Percentiles rank a stretch among this genome's conserved stretches.
phyloP scores from a whole-genome alignment of 2,888 invertebrate genomes.

The Idaea biselata region DNA sequence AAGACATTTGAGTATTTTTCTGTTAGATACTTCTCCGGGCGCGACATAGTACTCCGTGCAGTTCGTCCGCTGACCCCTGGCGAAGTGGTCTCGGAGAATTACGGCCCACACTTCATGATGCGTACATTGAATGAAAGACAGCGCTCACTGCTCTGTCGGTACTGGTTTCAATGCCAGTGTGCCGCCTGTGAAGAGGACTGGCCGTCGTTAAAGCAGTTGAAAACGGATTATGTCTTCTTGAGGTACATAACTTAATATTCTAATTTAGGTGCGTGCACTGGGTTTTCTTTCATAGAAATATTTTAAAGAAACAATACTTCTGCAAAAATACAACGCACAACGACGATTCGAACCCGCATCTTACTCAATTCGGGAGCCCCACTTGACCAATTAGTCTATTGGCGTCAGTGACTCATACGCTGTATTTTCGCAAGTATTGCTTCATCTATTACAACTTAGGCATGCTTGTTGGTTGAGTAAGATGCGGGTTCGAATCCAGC shows the following conservation, averaged over 20 bases:
- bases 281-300: too few species aligned
- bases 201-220: conserved; percentile 83
- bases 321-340: too few species aligned
- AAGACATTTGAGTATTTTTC: background rate
- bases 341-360: too few species aligned
- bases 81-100: conserved; percentile 89
- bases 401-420: too few species aligned
- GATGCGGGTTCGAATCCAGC: too few species aligned
- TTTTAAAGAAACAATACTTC: too few species aligned
- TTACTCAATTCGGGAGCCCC: too few species aligned
- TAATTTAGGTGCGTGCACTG: too few species aligned
- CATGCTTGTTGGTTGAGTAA: too few species aligned
- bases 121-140: conserved; percentile 80
- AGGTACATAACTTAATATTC: conserved; percentile 35
- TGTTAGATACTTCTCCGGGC: conserved; percentile 86
- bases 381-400: too few species aligned
- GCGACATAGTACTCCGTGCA: conserved; percentile 85
- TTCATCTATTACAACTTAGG: too few species aligned
- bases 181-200: conserved; percentile 87
- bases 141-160: conserved; percentile 84
- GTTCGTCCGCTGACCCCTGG: conserved; percentile 83
- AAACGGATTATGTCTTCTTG: conserved; percentile 47
- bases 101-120: conserved; percentile 87
- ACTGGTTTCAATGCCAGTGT: conserved; percentile 90
- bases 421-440: too few species aligned